Base-by-base conservation (phyloP, 2,888 invertebrate species). In the Melanchra persicariae region DNA sequence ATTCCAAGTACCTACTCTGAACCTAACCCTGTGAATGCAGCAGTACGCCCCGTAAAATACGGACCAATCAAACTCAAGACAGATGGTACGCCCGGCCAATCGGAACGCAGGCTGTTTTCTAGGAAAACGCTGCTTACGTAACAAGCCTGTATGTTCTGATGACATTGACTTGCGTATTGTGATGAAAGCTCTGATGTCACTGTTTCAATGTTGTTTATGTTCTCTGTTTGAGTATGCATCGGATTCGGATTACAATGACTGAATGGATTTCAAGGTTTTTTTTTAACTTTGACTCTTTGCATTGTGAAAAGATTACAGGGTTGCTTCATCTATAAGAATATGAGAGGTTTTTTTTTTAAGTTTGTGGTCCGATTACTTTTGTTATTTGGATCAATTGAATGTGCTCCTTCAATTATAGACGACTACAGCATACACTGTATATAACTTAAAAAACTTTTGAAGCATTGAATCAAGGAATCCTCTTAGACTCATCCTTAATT, bases 11-110 rank as follows among this genome's bases (percentile, higher is more conserved):
- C 61, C 74, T 65, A 58, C 17, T 19, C 17, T 62, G 4, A 55
- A 54, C 3, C 65, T 60, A 75, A 78, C 76, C 74, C 82, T 79
- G 43, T 30, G 24, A 37, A 37, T 52, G 65, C 66, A 7, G 55
- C 72, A 73, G 22, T 83, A 81, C 81, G 78, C 75, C 81, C 78
- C 69, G 51, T 52, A 55, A 73, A 62, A 54, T 45, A 47, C 64
- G 54, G 65, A 68, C 90, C 90, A 90, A 89, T 90, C 86, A 85
- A 79, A 86, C 54, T 63, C 69, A 69, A 81, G 85, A 77, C 83
- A 75, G 73, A 75, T 76, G 69, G 73, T 68, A 63, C 71, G 64
- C 59, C 77, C 83, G 77, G 77, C 89, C 89, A 85, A 81, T 77
- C 58, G 40, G 51, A 51, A 62, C 34, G 37, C 70, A 77, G 82